Evolutionary conservation across 2,888 invertebrate genomes (phyloP).

Genomic region (Orthonychiurus folsomi): DNA sequence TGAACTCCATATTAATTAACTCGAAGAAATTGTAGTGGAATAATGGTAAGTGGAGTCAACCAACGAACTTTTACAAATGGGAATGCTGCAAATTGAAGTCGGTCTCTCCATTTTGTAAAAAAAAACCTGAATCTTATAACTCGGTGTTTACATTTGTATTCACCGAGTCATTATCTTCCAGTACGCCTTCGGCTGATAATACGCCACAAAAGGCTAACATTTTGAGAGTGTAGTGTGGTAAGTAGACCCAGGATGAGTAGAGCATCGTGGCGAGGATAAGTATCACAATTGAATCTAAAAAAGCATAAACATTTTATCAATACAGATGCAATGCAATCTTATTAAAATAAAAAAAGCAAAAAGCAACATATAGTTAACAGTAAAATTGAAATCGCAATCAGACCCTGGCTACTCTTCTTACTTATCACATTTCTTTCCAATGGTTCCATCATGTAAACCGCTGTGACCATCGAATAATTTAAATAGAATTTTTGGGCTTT

Average conservation of each 20-base stretch:
- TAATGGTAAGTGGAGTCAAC: no score
- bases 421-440: conserved; percentile 48
- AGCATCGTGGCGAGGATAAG: conserved; percentile 48
- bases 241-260: conserved; percentile 52
- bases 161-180: no score
- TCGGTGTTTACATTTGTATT: no score
- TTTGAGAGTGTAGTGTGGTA: conserved; percentile 44
- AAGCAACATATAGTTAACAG: no score
- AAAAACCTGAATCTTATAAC: no score
- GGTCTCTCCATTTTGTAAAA: no score
- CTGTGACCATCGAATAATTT: conserved; percentile 48
- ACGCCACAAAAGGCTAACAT: conserved; percentile 9
- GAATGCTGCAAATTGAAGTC: no score
- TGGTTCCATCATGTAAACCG: conserved; percentile 49
- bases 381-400: background rate
- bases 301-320: background rate
- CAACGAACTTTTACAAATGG: no score
- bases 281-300: conserved; percentile 48
- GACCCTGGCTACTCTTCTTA: conserved; percentile 37
- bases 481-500: conserved; percentile 36
- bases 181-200: no score
- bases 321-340: no score
- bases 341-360: background rate
- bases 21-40: no score
- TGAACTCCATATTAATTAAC: no score